Evolutionary conservation across 2,888 invertebrate genomes (phyloP).

Genomic region (Acanthosepion lycidas): DNA sequence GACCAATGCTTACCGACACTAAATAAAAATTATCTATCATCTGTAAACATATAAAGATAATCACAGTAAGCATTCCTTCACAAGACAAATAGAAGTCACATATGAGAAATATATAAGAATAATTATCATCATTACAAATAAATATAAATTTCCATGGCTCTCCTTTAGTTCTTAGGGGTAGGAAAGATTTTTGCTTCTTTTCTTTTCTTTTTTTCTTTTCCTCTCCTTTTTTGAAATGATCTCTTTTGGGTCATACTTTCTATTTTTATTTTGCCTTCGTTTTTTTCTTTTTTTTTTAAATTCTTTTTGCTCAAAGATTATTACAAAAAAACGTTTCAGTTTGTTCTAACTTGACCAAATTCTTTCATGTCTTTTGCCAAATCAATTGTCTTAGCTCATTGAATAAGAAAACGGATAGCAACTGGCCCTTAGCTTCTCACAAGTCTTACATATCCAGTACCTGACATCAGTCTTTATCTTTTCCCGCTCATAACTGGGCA

Average conservation of each 20-base stretch:
- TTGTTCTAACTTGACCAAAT: neutral
- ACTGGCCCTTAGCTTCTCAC: slow-evolving; percentile 25
- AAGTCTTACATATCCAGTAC: slow-evolving; percentile 45
- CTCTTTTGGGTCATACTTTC: neutral
- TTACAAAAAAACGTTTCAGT: neutral
- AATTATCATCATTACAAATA: too few relatives aligned
- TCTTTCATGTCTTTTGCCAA: neutral
- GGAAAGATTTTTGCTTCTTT: neutral
- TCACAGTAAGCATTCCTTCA: too few relatives aligned
- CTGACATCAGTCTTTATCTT: neutral
- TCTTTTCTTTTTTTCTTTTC: neutral
- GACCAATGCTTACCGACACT: too few relatives aligned
- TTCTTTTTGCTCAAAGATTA: neutral
- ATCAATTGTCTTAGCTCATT: neutral
- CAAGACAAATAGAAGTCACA: too few relatives aligned
- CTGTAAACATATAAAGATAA: too few relatives aligned
- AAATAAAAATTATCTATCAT: too few relatives aligned
- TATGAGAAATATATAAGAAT: too few relatives aligned
- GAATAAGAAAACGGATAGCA: neutral
- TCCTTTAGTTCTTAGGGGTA: neutral
- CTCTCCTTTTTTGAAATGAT: neutral
- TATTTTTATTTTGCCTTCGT: neutral
- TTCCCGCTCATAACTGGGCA: slow-evolving; percentile 16
- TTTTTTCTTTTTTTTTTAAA: neutral
- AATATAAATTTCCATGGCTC: too few relatives aligned